A percentile compares a stretch with the other conserved stretches of the same genome.
Evolutionary conservation across 92 coral and sea anemone species (phyloP).

Genomic region (Phenganax stokvisi): DNA sequence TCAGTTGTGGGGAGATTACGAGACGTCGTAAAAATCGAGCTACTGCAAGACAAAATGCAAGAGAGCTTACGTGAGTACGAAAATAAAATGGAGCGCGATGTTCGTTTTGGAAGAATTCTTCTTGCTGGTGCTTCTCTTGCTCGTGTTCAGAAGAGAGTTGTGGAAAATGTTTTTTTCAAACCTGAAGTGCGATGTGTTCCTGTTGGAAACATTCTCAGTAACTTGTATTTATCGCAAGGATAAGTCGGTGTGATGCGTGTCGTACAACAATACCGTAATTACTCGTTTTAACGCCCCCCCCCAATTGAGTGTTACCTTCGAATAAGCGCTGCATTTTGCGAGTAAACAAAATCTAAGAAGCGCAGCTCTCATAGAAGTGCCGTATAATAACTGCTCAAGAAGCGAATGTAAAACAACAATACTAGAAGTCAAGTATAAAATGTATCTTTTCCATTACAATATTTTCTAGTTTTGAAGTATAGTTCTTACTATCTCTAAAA

Average conservation of each 20-base stretch:
- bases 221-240: slow-evolving; percentile 50
- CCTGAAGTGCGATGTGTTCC: slow-evolving; percentile 92
- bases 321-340: neutral
- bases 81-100: slow-evolving; percentile 8
- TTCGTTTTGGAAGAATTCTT: slow-evolving; percentile 84
- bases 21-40: slow-evolving; percentile 18
- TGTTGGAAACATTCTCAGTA: slow-evolving; percentile 75
- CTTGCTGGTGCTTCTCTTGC: slow-evolving; percentile 65
- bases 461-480: no score
- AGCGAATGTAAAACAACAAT: no score
- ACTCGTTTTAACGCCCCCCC: neutral
- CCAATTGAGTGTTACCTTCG: neutral
- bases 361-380: no score
- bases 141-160: slow-evolving; percentile 70
- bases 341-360: no score
- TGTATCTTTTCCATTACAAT: no score
- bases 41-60: slow-evolving; percentile 37
- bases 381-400: no score
- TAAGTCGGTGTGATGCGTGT: neutral
- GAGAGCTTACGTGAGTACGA: slow-evolving; percentile 32
- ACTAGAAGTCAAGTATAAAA: no score
- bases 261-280: neutral
- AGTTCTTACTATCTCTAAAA: no score
- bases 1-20: slow-evolving; percentile 16
- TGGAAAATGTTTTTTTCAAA: slow-evolving; percentile 86